Evolutionary conservation across 2,113 vertebrate genomes (phyloP), one percentile per base, ranked within the genome.

Genomic region (Conger conger): DNA sequence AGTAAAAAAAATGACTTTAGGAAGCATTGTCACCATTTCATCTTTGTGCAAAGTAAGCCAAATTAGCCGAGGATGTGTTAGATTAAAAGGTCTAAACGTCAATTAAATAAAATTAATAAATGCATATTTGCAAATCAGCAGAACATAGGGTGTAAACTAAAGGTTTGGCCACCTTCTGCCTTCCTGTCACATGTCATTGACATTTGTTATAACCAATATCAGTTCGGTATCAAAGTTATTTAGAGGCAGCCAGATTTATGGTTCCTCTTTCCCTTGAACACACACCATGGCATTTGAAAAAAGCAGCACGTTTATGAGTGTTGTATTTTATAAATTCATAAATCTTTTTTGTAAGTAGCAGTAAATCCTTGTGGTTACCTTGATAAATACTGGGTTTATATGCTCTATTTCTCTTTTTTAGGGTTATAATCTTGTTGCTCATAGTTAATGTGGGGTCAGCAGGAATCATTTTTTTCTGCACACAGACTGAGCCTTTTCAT

Each of bases 311-410:
- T 80, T 60, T 80, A 53, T 30, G 15, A 57, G 8, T 80, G 50
- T 36, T 79, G n/a, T 76, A 60, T 54, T 81, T 80, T 79, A 85
- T 36, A 57, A 81, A 33, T 13, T 35, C 60, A 53, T 81, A 30
- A 68, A 76, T 40, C 8, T 16, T 40, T 4, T 82, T 23, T 37
- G 33, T 33, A 35, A 37, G 33, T 27, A 33, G 33, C 45, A 42
- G 36, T 80, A 80, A 80, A 80, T n/a, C 13, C 45, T 42, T n/a
- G 38, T 80, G 36, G 35, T 27, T 79, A 42, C 38, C 35, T 38
- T 79, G 35, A 38, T 42, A 54, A 76, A 50, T 76, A 85, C 18
- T 23, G 23, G 2, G 35, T 37, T 57, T 50, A 68, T 38, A 79
- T 18, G 6, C 35, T 83, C 42, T 77, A 1, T 4, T 78, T 36